Conservation (phyloP, 2,888 invertebrate genomes). For the Poecilus cupreus region DNA sequence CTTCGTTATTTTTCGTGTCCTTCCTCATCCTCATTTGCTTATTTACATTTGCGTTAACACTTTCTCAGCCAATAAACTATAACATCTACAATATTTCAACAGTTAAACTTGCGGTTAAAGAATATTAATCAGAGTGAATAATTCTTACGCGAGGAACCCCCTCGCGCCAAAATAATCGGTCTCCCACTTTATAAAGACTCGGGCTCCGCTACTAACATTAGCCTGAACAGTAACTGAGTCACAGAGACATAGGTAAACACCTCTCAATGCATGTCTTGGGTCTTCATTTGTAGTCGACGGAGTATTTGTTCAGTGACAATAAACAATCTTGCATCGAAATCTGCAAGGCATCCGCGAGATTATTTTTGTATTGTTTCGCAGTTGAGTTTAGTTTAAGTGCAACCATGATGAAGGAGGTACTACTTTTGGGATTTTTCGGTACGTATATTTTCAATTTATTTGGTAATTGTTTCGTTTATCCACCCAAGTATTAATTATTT, state of each 20-base stretch:
- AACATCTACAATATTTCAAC: not conserved
- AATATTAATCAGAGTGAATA: slow-evolving; percentile 8
- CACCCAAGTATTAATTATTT: no score
- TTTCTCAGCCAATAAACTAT: not conserved
- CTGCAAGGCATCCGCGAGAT: not conserved
- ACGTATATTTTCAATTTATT: not conserved
- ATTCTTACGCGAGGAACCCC: not conserved
- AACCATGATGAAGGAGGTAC: not conserved
- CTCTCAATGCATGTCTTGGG: not conserved
- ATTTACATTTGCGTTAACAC: not conserved
- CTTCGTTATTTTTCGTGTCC: no score
- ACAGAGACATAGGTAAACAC: slow-evolving; percentile 10
- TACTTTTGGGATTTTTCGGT: not conserved
- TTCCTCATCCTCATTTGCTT: not conserved
- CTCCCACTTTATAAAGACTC: slow-evolving; percentile 26
- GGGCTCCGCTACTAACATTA: slow-evolving; percentile 10
- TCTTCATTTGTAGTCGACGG: slow-evolving; percentile 1
- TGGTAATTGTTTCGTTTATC: no score
- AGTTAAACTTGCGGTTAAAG: not conserved
- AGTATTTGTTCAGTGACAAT: not conserved
- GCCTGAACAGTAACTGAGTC: not conserved
- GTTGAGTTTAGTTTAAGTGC: not conserved
- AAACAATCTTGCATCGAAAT: slow-evolving; percentile 14
- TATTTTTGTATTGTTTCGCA: not conserved
- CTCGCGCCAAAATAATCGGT: not conserved